A percentile compares a stretch with the other conserved stretches of the same genome.
These are phyloP conservation scores for Sapayoa aenigma DNA, from an alignment of 2,113 vertebrate species.

Conservation along the genomic window DNA sequence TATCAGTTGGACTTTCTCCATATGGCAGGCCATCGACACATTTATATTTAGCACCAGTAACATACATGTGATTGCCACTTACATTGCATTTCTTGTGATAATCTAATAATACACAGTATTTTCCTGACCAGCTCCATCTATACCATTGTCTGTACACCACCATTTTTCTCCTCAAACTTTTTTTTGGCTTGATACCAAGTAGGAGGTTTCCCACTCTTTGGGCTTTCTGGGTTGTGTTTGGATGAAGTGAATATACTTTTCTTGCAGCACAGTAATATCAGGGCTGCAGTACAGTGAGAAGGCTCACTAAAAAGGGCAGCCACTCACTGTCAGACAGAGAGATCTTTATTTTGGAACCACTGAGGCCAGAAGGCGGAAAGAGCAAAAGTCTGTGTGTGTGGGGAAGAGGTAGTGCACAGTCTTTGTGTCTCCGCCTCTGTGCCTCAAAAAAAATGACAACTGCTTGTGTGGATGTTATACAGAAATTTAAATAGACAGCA, in stretches of 20 bases:
- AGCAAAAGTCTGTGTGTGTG: background rate
- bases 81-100: conserved; percentile 2
- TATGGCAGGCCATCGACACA: background rate
- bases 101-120: conserved; percentile 12
- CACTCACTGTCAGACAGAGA: conserved; percentile 43
- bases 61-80: conserved; percentile 26
- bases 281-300: background rate
- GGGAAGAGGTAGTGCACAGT: background rate
- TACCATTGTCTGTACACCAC: background rate
- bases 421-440: background rate
- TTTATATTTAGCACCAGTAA: background rate
- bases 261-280: background rate
- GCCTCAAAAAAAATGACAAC: background rate
- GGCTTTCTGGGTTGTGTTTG: background rate
- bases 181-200: conserved; percentile 20
- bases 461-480: background rate
- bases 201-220: conserved; percentile 35
- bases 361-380: conserved; percentile 31
- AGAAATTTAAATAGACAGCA: background rate
- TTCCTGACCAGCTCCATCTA: background rate
- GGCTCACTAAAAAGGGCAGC: conserved; percentile 44
- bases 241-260: conserved; percentile 40
- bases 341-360: conserved; percentile 32
- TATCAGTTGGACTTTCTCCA: conserved; percentile 35
- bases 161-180: background rate